A percentile compares a stretch with the other conserved stretches of the same genome.
phyloP scores from a whole-genome alignment of 2,888 invertebrate species.

The Aphidoletes aphidimyza region DNA sequence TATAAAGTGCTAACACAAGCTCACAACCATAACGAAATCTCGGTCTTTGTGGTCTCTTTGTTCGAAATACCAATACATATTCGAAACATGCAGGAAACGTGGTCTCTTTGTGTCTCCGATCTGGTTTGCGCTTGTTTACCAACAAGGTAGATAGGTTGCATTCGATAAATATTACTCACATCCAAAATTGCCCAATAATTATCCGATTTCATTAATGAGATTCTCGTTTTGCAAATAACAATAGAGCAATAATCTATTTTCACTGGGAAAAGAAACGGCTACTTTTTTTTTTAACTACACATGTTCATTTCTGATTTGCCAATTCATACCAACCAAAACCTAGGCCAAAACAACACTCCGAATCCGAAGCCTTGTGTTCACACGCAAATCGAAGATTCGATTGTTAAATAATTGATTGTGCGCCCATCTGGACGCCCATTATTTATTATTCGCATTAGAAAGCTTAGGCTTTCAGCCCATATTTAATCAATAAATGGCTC shows the following conservation, averaged over 20 bases:
- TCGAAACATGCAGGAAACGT: too few relatives aligned
- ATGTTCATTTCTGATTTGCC: neutral
- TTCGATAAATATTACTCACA: neutral
- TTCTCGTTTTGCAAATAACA: slow-evolving; percentile 6
- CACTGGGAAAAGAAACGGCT: neutral
- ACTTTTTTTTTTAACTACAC: neutral
- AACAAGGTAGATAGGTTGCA: neutral
- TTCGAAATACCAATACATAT: too few relatives aligned
- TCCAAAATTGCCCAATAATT: neutral
- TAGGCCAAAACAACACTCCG: neutral
- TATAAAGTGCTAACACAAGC: neutral
- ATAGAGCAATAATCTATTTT: neutral
- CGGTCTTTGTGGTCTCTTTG: neutral
- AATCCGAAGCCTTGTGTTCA: neutral
- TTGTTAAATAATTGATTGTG: slow-evolving; percentile 34
- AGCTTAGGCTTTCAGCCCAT: neutral
- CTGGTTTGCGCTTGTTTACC: neutral
- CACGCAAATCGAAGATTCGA: neutral
- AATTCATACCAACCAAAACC: neutral
- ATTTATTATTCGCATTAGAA: neutral
- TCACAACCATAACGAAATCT: neutral
- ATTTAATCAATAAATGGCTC: neutral
- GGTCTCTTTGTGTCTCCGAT: too few relatives aligned
- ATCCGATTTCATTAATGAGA: slow-evolving; percentile 20
- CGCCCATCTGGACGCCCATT: too few relatives aligned